Percentiles rank a stretch among this genome's conserved stretches.
Conservation (phyloP, 2,113 vertebrate genomes). For the Silurus meridionalis region DNA sequence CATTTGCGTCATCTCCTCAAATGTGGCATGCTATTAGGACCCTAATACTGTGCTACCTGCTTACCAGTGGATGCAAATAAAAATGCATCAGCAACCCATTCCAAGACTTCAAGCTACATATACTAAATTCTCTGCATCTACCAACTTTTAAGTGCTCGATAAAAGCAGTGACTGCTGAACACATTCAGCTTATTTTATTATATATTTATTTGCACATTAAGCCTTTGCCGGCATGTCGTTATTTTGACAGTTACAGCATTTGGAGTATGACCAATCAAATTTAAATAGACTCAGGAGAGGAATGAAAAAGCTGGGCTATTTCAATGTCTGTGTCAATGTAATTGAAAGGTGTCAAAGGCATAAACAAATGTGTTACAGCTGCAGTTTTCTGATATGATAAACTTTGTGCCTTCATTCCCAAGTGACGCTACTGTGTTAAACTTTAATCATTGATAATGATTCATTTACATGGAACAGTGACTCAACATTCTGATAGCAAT, state of each 20-base stretch:
- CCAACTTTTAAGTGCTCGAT: constrained; percentile 30
- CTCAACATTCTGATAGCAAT: constrained; percentile 14
- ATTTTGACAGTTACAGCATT: constrained; percentile 67
- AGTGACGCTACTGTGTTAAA: neutral
- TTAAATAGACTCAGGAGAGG: constrained; percentile 60
- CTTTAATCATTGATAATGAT: constrained; percentile 36
- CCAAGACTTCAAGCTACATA: constrained; percentile 46
- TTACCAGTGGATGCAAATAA: constrained; percentile 21
- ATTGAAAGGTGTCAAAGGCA: constrained; percentile 60
- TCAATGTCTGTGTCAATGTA: constrained; percentile 58
- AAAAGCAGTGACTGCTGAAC: constrained; percentile 61
- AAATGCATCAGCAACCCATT: constrained; percentile 45
- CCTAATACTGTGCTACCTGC: constrained; percentile 30
- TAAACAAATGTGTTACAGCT: constrained; percentile 59
- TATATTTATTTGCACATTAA: constrained; percentile 68
- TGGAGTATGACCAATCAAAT: constrained; percentile 65
- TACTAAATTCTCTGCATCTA: constrained; percentile 51
- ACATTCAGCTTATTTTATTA: constrained; percentile 54
- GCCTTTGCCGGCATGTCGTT: constrained; percentile 50
- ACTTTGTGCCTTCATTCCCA: constrained; percentile 7
- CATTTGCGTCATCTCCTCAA: constrained; percentile 34
- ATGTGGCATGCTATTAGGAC: constrained; percentile 31
- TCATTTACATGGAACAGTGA: constrained; percentile 27
- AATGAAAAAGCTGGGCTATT: constrained; percentile 54
- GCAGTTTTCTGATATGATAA: constrained; percentile 57